phyloP scores from a whole-genome alignment of 2,797 vertebrate species.

The Myotis myotis region DNA sequence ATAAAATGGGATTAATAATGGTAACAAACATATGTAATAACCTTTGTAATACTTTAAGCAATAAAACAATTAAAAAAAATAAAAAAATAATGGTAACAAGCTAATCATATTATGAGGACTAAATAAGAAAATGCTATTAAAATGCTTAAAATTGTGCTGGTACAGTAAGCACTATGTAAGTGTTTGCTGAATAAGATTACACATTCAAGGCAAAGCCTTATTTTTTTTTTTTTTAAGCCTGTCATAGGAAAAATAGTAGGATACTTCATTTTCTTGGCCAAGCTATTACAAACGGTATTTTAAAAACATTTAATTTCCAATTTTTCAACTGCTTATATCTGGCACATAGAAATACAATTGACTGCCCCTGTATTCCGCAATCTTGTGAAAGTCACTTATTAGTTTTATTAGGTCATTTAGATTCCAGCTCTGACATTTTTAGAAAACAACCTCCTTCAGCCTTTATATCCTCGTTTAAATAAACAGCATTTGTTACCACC shows the following conservation, averaged over 20 bases:
- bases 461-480: conserved; percentile 28
- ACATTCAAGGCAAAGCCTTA: background rate
- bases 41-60: too few species aligned
- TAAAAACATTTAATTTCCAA: background rate
- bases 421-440: background rate
- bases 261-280: background rate
- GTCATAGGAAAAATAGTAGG: background rate
- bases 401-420: background rate
- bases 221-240: background rate
- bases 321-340: background rate
- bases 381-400: background rate
- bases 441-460: background rate
- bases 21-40: background rate
- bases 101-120: background rate
- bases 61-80: too few species aligned
- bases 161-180: background rate
- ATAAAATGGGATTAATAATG: background rate
- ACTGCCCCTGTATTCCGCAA: background rate
- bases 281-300: background rate
- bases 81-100: background rate
- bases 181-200: background rate
- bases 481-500: background rate
- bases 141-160: background rate
- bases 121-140: background rate
- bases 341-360: background rate